Base-by-base conservation (phyloP, 2,888 invertebrate species). In the Stegana nigrithorax region DNA sequence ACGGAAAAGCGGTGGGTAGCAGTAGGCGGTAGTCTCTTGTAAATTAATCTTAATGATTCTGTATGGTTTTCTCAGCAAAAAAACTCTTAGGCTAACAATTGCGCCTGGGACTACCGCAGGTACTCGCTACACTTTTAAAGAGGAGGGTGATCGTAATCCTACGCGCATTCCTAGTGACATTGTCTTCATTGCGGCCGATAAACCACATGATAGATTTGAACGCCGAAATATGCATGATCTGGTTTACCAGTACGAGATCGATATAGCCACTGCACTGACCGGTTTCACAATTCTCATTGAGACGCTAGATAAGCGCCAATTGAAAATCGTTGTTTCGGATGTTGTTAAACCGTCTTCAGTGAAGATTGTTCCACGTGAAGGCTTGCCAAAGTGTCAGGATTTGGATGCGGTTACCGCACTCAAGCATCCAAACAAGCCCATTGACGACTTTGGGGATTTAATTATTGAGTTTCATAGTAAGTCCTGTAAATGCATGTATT, bases 71-170 rank as follows among this genome's bases (percentile, higher is more conserved):
- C 12, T 27, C 45, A 83, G 86, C 50, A 93, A 94, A 79, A 93
- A 92, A 79, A 91, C 92, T 1, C 85, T 95, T 2, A 90, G 90
- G 7, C 89, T 95, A 60, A 90, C 91, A 0, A 90, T 95, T 57
- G 90, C 90, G 67, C 92, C 92, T 0, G 95, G 95, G 0, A 89
- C 92, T 58, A 89, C 90, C 59, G 87, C 90, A 0, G 92, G 91
- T 10, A 92, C 93, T 0, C 90, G 91, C 78, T 90, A 92, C 53
- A 86, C 88, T 66, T 94, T 94, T 79, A 90, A 90, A 36, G 91
- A 92, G 75, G 93, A 93, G 84, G 94, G 94, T 0, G 94, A 95
- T 83, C 91, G 93, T 73, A 90, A 90, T 25, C 91, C 92, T 0
- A 90, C 90, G 2, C 89, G 89, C 62, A 81, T 86, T 76, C 77